Evolutionary conservation across 2,113 vertebrate genomes (phyloP), one percentile per base, ranked within the genome.

Genomic region (Zosterops japonicus): DNA sequence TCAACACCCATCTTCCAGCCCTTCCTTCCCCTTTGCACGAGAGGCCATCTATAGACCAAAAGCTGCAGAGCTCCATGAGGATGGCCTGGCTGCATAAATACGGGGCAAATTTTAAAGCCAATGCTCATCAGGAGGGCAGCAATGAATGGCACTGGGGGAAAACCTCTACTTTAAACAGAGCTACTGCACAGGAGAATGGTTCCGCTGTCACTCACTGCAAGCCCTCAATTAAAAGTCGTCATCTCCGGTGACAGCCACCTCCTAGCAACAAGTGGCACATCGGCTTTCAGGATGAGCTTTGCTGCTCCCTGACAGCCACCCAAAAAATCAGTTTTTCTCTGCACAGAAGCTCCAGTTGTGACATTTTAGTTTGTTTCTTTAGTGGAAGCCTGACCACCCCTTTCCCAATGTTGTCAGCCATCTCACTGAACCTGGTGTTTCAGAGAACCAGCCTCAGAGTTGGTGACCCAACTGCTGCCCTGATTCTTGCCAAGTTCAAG

Each of bases 261-360:
- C 89, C 63, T 9, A 80, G 90, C 95, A 97, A 97, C 96, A 97
- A 95, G 94, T 96, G 90, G 82, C 92, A 94, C 93, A 94, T 91
- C 91, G 91, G 87, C 68, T 53, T 89, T 74, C 84, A 93, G 83
- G 87, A 93, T n/a, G n/a, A 72, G 84, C 83, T 87, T 69, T 56
- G 46, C 81, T 24, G 31, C 65, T 72, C 57, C 31, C 79, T 36
- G 29, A 83, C 42, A 91, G 53, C 50, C 72, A 60, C 44, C 27
- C 39, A 64, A 74, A 91, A 94, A 67, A 55, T 7, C 41, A 27
- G 14, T 47, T 83, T 42, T 74, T 9, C 47, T 59, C 76, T 8
- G 3, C 75, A 70, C 33, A 90, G 75, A 86, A 83, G 59, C 44
- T 83, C 63, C 65, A 68, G n/a, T 29, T 78, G 28, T 56, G 68